These are phyloP conservation scores for Flabesymbios commensalis DNA, from an alignment of 2,888 invertebrate genomes.

Conservation along the genomic window DNA sequence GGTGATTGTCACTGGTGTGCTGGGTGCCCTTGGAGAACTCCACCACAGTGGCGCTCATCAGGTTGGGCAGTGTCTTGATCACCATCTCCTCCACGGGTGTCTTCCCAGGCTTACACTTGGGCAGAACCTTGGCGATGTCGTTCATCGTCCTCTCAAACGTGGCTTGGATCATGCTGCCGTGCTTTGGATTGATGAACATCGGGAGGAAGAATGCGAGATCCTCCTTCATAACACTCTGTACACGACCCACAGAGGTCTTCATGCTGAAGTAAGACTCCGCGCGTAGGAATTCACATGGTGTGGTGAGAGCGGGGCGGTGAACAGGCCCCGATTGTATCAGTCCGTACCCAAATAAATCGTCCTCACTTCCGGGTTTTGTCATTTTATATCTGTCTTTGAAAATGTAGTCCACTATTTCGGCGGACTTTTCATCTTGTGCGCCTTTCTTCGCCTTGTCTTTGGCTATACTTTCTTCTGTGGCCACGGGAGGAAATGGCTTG, in stretches of 20 bases:
- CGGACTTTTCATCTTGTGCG: slow-evolving; percentile 6
- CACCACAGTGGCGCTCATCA: slow-evolving; percentile 51
- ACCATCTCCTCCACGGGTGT: slow-evolving; percentile 43
- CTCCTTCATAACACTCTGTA: slow-evolving; percentile 49
- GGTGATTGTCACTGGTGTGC: slow-evolving; percentile 50
- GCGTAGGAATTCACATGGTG: slow-evolving; percentile 48
- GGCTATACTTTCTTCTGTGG: slow-evolving; percentile 15
- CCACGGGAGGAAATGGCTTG: slow-evolving; percentile 43
- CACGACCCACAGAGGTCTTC: slow-evolving; percentile 42
- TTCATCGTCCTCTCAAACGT: slow-evolving; percentile 41
- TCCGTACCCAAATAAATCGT: slow-evolving; percentile 47
- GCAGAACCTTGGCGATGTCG: slow-evolving; percentile 29
- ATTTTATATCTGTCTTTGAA: slow-evolving; percentile 41
- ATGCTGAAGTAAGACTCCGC: slow-evolving; percentile 44
- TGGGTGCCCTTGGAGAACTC: slow-evolving; percentile 53
- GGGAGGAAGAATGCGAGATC: slow-evolving; percentile 47
- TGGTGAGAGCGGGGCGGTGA: slow-evolving; percentile 43
- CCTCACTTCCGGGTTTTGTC: slow-evolving; percentile 37
- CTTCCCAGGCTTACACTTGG: slow-evolving; percentile 42
- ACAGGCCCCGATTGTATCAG: slow-evolving; percentile 45
- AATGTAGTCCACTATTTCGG: slow-evolving; percentile 45
- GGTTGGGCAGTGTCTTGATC: slow-evolving; percentile 46
- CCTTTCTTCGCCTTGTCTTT: slow-evolving; percentile 3
- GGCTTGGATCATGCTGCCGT: slow-evolving; percentile 41
- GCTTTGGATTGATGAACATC: slow-evolving; percentile 42